These are phyloP conservation scores for Crocuta crocuta DNA, from an alignment of 2,113 vertebrate species.

Conservation along the genomic window DNA sequence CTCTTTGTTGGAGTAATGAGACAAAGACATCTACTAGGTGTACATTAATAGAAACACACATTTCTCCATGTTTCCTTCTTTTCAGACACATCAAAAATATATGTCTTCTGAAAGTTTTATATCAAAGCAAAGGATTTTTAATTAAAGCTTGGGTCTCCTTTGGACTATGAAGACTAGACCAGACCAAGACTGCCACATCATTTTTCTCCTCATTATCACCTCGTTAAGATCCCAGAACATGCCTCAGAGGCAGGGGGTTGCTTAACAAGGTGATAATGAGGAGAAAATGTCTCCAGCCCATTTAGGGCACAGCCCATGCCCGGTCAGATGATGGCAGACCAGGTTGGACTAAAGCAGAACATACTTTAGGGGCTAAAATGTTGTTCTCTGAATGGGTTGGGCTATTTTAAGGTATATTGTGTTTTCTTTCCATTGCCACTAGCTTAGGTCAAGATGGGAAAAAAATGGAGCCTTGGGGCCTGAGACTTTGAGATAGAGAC, in stretches of 20 bases:
- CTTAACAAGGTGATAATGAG: conserved; percentile 85
- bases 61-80: conserved; percentile 18
- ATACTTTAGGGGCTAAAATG: conserved; percentile 38
- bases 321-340: conserved; percentile 71
- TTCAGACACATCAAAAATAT: conserved; percentile 42
- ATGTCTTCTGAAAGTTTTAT: conserved; percentile 68
- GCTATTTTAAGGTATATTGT: conserved; percentile 46
- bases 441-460: neutral
- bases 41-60: conserved; percentile 29
- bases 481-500: neutral
- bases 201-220: conserved; percentile 85
- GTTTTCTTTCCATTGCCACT: conserved; percentile 36
- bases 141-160: conserved; percentile 76
- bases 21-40: neutral
- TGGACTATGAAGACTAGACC: conserved; percentile 73
- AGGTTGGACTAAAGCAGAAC: conserved; percentile 47
- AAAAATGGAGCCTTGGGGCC: neutral
- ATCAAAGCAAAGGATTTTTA: conserved; percentile 78
- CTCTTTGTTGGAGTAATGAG: neutral
- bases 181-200: conserved; percentile 80
- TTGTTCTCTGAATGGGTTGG: conserved; percentile 45
- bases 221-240: conserved; percentile 84
- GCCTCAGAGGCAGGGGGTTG: conserved; percentile 82
- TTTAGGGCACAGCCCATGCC: conserved; percentile 76
- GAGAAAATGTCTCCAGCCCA: conserved; percentile 83